Base-by-base conservation (phyloP, 2,113 vertebrate genomes). In the Triplophysa rosa region DNA sequence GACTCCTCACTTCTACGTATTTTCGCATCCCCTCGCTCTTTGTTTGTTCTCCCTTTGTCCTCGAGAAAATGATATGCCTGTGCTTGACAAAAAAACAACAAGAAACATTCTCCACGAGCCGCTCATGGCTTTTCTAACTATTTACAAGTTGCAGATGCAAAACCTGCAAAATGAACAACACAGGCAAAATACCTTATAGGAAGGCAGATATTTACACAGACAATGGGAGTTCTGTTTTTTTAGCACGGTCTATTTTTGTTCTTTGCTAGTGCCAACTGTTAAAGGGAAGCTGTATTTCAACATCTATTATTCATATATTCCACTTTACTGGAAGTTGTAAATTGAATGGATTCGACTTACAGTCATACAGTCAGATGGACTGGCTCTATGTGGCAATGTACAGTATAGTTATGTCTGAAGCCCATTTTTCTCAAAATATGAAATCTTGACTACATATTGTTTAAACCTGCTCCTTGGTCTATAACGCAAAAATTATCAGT, bases 291-390 rank as follows among this genome's bases (percentile, higher is more conserved):
- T 87, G 84, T 83, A 82, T 87, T 86, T 82, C 21, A 76, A 67
- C 33, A 74, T 90, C 85, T 76, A 91, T 91, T 88, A 91, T 91
- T 91, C 78, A 91, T 71, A 85, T 66, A 76, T 78, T 87, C 86
- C 83, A 82, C 88, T 86, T 88, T 87, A 66, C 26, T 62, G 64
- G 76, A 89, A 78, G 87, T 42, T 82, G 79, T 77, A 81, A 23
- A 56, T 65, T 23, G 37, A 74, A 67, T 42, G 29, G 61, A 67
- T 45, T 42, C 12, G 24, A 26, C 61, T 72, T 13, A 54, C 4
- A 58, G 5, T 21, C 13, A 33, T 62, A 16, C 68, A 56, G 62
- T 56, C 62, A 62, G n/a, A 42, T 67, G 62, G 54, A 45, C 11
- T 24, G 49, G 33, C 67, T 75, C 59, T 63, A 47, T 62, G 37